Conservation (phyloP, 2,113 vertebrate species). For the Bubo blakistoni region DNA sequence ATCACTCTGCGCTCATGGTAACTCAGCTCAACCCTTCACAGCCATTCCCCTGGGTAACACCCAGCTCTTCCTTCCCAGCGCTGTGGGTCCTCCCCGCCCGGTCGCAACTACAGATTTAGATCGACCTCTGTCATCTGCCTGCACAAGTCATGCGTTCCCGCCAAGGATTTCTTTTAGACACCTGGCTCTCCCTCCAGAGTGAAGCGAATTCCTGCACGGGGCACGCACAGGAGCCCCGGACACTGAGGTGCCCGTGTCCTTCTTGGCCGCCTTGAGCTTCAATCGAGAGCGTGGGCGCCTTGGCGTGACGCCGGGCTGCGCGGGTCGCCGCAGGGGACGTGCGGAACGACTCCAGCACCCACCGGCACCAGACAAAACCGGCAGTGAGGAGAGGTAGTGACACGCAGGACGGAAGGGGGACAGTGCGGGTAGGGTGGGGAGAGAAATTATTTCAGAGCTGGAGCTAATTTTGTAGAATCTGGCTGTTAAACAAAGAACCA, state of each 20-base stretch:
- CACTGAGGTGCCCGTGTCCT: fast-evolving
- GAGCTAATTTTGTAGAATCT: conserved; percentile 8
- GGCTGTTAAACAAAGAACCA: background rate
- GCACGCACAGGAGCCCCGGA: fast-evolving
- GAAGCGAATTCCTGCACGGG: background rate
- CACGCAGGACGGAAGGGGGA: background rate
- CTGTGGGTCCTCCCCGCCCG: background rate
- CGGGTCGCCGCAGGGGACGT: fast-evolving
- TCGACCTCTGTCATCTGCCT: background rate
- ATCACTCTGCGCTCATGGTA: background rate
- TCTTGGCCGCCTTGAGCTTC: background rate
- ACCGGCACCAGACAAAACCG: background rate
- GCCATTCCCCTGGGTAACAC: background rate
- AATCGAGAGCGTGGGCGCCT: fast-evolving
- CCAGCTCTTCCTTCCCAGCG: background rate
- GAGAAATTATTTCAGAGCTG: background rate
- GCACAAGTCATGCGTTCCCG: background rate
- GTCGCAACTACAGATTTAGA: background rate
- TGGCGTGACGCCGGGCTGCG: background rate
- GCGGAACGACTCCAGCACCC: fast-evolving
- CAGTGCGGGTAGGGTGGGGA: background rate
- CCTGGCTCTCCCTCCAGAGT: background rate
- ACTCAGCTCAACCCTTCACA: background rate
- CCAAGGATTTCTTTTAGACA: background rate
- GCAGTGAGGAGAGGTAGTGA: background rate